Evolutionary conservation across 1,140 invertebrate genomes (phyloP).

Genomic region (Sesamia nonagrioides): DNA sequence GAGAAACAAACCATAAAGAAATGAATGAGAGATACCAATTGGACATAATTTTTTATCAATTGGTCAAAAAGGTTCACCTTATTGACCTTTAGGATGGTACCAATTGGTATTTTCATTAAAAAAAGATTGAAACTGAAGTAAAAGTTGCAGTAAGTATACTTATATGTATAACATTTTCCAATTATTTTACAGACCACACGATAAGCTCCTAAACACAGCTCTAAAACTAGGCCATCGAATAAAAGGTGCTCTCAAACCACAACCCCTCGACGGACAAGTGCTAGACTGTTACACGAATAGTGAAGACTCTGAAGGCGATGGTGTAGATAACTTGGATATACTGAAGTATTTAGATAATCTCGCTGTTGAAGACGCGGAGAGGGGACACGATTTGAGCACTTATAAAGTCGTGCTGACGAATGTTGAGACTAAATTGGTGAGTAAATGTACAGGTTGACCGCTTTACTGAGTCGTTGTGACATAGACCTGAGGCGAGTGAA

Average conservation of each 20-base stretch:
- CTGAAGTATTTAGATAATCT: slow-evolving; percentile 80
- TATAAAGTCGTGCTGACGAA: slow-evolving; percentile 84
- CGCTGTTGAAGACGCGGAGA: slow-evolving; percentile 71
- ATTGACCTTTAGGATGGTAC: too few relatives aligned
- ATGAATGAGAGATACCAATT: too few relatives aligned
- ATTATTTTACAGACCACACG: slow-evolving; percentile 70
- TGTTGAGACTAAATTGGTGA: slow-evolving; percentile 80
- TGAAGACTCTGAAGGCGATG: slow-evolving; percentile 65
- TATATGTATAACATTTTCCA: not conserved
- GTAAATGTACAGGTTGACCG: slow-evolving; percentile 7
- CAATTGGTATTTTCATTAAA: too few relatives aligned
- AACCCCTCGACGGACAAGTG: slow-evolving; percentile 75
- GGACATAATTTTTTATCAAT: too few relatives aligned
- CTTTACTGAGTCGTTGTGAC: too few relatives aligned
- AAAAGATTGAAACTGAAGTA: too few relatives aligned
- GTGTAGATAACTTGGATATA: slow-evolving; percentile 79
- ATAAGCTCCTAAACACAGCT: slow-evolving; percentile 65
- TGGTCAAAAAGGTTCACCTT: too few relatives aligned
- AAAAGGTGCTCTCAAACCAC: slow-evolving; percentile 70
- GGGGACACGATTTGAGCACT: slow-evolving; percentile 77
- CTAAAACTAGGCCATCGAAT: slow-evolving; percentile 72
- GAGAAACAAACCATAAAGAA: too few relatives aligned
- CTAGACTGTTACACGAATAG: slow-evolving; percentile 69
- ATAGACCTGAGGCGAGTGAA: too few relatives aligned
- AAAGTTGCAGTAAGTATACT: too few relatives aligned